phyloP scores from a whole-genome alignment of 2,113 vertebrate species.

The Quiscalus mexicanus region DNA sequence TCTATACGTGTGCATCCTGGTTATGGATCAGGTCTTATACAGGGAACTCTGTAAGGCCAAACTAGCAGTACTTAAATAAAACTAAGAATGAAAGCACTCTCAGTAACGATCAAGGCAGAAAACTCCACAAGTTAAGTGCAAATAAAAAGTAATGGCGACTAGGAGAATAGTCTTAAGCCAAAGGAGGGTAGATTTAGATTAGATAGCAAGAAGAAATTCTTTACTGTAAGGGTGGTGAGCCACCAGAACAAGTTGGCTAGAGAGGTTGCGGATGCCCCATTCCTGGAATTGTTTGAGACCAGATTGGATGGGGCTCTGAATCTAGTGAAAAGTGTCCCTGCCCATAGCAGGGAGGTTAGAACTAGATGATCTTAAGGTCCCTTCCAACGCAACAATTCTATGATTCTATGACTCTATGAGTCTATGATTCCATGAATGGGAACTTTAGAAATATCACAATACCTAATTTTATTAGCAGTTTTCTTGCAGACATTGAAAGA shows the following conservation, averaged over 20 bases:
- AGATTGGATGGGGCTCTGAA: background rate
- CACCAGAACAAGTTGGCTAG: background rate
- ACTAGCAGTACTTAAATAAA: background rate
- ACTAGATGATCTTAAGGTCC: background rate
- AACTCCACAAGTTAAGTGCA: background rate
- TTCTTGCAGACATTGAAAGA: background rate
- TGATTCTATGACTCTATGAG: background rate
- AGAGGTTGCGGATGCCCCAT: background rate
- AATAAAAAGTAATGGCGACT: background rate
- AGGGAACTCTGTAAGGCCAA: background rate
- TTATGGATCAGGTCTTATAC: background rate
- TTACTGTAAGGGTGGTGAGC: background rate
- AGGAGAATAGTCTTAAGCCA: background rate
- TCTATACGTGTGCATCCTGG: background rate
- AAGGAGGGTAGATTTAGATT: background rate
- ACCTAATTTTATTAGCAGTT: background rate
- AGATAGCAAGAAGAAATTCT: background rate
- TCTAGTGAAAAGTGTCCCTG: background rate
- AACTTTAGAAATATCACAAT: background rate
- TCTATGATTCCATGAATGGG: background rate
- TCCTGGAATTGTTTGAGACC: background rate
- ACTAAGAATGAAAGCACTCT: background rate
- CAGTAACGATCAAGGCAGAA: accelerated
- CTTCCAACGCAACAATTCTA: background rate
- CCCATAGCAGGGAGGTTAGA: background rate